Evolutionary conservation across 2,113 vertebrate genomes (phyloP), one percentile per base, ranked within the genome.

Genomic region (Ammodytes dubius): DNA sequence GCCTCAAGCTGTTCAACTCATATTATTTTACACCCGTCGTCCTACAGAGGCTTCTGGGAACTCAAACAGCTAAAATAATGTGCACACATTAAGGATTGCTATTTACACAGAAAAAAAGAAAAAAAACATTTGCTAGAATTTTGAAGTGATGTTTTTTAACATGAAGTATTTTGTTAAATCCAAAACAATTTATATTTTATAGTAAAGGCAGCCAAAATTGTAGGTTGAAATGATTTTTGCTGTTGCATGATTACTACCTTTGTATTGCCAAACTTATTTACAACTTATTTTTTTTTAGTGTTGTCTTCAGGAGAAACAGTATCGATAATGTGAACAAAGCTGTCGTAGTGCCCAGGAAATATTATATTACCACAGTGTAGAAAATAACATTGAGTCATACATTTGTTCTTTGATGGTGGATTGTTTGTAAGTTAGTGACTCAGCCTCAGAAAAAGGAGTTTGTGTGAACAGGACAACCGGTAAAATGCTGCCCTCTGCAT

Each of bases 111-210:
- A 65, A 70, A 65, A 66, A 64, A 57, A 9, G 73, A 0, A 52
- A 19, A 1, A 27, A 27, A 27, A 27, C 27, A 27, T 27, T 27
- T 27, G 27, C 27, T 27, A 27, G 27, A 27, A 27, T 27, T 27
- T 27, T 46, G 42, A 74, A 58, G 45, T 60, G 43, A 56, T 80
- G 27, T 87, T 67, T 86, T 80, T 70, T 47, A 64, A 60, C 43
- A 60, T 72, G 13, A 83, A 71, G 61, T 85, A 80, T 87, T 92
- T 91, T 85, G 42, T 83, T 42, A 47, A 75, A 68, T 70, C 19
- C 40, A 84, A 81, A 83, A 39, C n/a, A 6, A 45, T 81, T 56
- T 88, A 5, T 89, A 88, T 92, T 90, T 89, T 87, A 82, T 9
- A 67, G 13, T 70, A 54, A 74, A 56, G 65, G 69, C 68, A 75